These are phyloP conservation scores for Corvus hawaiiensis DNA, from an alignment of 2,113 vertebrate species.

Conservation along the genomic window DNA sequence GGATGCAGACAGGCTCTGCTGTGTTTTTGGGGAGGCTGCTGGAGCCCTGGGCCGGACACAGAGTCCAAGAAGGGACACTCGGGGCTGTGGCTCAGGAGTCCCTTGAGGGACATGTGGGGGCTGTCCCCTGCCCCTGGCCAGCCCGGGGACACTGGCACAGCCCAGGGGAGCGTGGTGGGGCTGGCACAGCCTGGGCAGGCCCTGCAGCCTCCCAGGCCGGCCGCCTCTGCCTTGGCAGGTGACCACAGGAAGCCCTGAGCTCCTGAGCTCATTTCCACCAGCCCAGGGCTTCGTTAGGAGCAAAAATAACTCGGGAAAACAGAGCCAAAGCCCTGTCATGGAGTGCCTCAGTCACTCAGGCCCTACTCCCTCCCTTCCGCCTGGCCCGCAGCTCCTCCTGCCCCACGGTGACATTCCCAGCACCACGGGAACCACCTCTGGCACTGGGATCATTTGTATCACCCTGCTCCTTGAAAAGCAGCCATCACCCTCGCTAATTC, in stretches of 20 bases:
- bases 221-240: not conserved
- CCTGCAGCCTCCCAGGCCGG: not conserved
- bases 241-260: not conserved
- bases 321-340: not conserved
- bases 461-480: not conserved
- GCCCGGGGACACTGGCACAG: accelerated
- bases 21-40: accelerated
- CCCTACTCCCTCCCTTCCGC: not conserved
- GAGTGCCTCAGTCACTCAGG: accelerated
- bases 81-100: not conserved
- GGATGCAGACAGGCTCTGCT: not conserved
- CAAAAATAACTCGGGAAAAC: conserved; percentile 3
- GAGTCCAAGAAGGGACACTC: accelerated
- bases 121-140: not conserved
- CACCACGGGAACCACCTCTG: not conserved
- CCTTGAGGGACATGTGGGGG: accelerated
- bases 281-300: not conserved
- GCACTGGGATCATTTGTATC: accelerated
- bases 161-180: not conserved
- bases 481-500: not conserved
- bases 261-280: conserved; percentile 51
- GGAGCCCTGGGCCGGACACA: not conserved
- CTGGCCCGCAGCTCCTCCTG: not conserved
- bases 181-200: not conserved
- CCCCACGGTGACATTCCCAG: not conserved